These are phyloP conservation scores for Acleris cristana DNA, from an alignment of 2,888 invertebrate species.

Conservation along the genomic window DNA sequence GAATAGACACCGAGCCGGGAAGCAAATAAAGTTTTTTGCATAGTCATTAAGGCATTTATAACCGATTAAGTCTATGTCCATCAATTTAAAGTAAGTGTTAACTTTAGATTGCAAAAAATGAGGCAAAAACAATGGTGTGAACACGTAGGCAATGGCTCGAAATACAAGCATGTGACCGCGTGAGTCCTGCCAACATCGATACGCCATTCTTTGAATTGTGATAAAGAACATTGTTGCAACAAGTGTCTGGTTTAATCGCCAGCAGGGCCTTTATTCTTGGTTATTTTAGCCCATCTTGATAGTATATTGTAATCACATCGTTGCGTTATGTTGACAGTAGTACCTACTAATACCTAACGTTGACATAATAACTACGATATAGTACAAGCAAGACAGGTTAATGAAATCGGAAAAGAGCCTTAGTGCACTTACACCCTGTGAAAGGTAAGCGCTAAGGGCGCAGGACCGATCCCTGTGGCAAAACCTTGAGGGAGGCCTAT, in stretches of 20 bases:
- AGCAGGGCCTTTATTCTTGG: too few relatives aligned
- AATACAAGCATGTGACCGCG: constrained; percentile 26
- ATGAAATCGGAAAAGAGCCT: too few relatives aligned
- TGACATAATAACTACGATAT: too few relatives aligned
- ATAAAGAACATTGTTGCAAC: constrained; percentile 12
- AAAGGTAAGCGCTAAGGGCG: too few relatives aligned
- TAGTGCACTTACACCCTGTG: too few relatives aligned
- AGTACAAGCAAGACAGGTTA: too few relatives aligned
- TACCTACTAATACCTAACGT: too few relatives aligned
- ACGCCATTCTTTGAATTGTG: constrained; percentile 10
- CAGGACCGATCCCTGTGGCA: too few relatives aligned
- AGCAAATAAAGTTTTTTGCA: constrained; percentile 11
- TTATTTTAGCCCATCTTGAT: too few relatives aligned
- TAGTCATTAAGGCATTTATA: constrained; percentile 10
- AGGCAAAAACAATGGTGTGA: constrained; percentile 40
- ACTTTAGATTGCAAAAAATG: constrained; percentile 30
- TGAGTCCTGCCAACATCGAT: constrained; percentile 12
- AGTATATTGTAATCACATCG: too few relatives aligned
- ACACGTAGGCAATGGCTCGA: constrained; percentile 31
- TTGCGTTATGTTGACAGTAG: too few relatives aligned
- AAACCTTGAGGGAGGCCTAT: too few relatives aligned
- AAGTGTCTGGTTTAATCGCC: background rate
- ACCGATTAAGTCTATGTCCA: constrained; percentile 11
- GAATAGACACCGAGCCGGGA: constrained; percentile 5
- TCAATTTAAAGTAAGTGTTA: constrained; percentile 32